These are phyloP conservation scores for Amblyopsis hoosieri DNA, from an alignment of 2,797 vertebrate genomes.

Conservation along the genomic window DNA sequence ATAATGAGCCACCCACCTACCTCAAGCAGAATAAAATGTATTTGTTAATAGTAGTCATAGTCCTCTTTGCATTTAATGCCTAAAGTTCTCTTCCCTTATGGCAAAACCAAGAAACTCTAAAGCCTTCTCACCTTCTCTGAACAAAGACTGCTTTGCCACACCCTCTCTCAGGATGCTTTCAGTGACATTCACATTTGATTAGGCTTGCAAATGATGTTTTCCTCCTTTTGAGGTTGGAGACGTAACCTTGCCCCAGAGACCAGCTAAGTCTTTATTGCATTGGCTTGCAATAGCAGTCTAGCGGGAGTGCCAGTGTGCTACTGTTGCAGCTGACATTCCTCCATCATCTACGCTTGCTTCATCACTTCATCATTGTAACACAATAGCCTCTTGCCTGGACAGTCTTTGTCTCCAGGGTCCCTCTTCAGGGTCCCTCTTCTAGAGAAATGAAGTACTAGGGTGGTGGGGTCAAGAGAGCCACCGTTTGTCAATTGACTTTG, in stretches of 20 bases:
- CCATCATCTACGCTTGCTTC: slow-evolving; percentile 51
- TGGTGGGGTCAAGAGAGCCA: slow-evolving; percentile 38
- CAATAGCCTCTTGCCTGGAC: slow-evolving; percentile 28
- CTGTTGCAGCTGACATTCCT: slow-evolving; percentile 28
- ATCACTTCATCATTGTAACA: slow-evolving; percentile 30
- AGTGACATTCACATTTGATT: slow-evolving; percentile 66
- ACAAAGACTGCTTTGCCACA: slow-evolving; percentile 39
- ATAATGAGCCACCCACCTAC: slow-evolving; percentile 35
- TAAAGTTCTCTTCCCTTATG: slow-evolving; percentile 31
- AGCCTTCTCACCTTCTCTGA: slow-evolving; percentile 37
- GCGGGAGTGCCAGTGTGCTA: slow-evolving; percentile 40
- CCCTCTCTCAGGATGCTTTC: slow-evolving; percentile 28
- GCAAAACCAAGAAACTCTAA: slow-evolving; percentile 39
- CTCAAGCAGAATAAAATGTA: slow-evolving; percentile 46
- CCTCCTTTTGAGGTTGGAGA: slow-evolving; percentile 53
- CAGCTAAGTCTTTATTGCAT: slow-evolving; percentile 62
- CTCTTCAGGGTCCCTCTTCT: slow-evolving; percentile 7
- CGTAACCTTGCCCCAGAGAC: slow-evolving; percentile 59
- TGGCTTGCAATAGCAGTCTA: slow-evolving; percentile 49
- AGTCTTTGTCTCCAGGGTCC: slow-evolving; percentile 38
- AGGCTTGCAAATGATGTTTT: slow-evolving; percentile 70
- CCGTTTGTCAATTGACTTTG: slow-evolving; percentile 41
- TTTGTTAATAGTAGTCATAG: slow-evolving; percentile 66
- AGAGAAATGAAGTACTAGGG: slow-evolving; percentile 21
- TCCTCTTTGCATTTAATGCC: slow-evolving; percentile 38